Base-by-base conservation (phyloP, 2,888 invertebrate species). In the Hyppa rectilinea region DNA sequence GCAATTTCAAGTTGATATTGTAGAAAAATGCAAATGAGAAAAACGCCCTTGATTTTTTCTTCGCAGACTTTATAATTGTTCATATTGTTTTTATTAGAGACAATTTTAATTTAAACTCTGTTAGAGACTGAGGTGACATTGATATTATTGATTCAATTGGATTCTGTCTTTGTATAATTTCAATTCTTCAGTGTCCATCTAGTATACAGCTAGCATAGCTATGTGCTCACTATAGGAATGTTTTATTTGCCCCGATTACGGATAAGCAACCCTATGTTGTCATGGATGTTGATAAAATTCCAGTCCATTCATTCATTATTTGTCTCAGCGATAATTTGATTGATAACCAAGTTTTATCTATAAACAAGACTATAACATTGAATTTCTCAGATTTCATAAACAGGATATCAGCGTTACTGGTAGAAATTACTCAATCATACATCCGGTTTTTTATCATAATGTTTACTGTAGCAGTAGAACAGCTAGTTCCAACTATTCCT, bases 21-120 rank as follows among this genome's bases (percentile, higher is more conserved):
- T 85, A 83, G 81, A 83, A 88, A 87, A 88, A 92, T 91, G 92
- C 86, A 88, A 92, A 93, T 91, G 84, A 85, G 89, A 83, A 80
- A 84, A 83, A 78, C 31, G 74, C 75, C 75, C 85, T 73, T 84
- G 85, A 85, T 85, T 82, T 85, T 76, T 74, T 60, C 40, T 80
- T 62, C 9, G 29, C 47, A 50, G 60, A 68, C 76, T 76, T 85
- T 68, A 81, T 78, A 79, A 83, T 77, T 82, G 83, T 84, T 84
- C 80, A 86, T 89, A 90, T 88, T 88, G 86, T 83, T 89, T 85
- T 88, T 71, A 64, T 62, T 68, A 29, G 67, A 73, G 77, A 65
- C n/a, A 47, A 70, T 65, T 71, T 80, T 58, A 70, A 70, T 70
- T 53, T 17, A 59, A n/a, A 50, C 53, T 59, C 29, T 10, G 10